Evolutionary conservation across 2,113 vertebrate genomes (phyloP).

Genomic region (Sceloporus tristichus): DNA sequence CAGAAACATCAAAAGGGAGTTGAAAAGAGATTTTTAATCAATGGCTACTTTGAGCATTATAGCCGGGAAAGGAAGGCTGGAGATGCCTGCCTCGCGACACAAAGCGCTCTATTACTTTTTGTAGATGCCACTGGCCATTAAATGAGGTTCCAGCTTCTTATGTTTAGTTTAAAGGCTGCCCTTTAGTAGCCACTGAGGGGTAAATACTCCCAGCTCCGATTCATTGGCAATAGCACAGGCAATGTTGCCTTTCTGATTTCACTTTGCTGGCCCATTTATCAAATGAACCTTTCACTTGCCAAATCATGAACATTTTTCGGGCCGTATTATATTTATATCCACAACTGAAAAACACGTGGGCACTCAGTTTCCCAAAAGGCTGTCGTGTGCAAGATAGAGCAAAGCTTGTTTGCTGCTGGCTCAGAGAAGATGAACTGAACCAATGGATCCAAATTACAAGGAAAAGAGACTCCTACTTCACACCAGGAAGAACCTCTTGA

Average conservation of each 20-base stretch:
- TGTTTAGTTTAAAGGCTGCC: not conserved
- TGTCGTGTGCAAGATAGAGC: no score
- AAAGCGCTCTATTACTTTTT: conserved; percentile 61
- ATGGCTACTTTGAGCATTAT: conserved; percentile 66
- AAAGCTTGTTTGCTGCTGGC: not conserved
- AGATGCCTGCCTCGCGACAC: not conserved
- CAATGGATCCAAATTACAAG: no score
- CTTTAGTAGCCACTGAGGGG: not conserved
- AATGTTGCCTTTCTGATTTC: no score
- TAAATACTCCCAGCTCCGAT: not conserved
- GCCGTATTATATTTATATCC: no score
- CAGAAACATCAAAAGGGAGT: conserved; percentile 38
- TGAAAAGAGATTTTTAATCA: conserved; percentile 53
- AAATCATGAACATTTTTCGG: no score
- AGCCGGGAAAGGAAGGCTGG: conserved; percentile 70
- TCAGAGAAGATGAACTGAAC: not conserved
- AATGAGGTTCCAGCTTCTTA: conserved; percentile 23
- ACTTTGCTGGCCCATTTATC: no score
- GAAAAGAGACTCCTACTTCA: not conserved
- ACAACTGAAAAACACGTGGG: no score
- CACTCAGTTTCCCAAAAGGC: no score
- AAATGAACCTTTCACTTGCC: no score
- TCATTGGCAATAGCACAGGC: not conserved
- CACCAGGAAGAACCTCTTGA: not conserved
- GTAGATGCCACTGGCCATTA: conserved; percentile 63